These are phyloP conservation scores for Sinocyclocheilus rhinocerous DNA, from an alignment of 2,113 vertebrate genomes.

Conservation along the genomic window DNA sequence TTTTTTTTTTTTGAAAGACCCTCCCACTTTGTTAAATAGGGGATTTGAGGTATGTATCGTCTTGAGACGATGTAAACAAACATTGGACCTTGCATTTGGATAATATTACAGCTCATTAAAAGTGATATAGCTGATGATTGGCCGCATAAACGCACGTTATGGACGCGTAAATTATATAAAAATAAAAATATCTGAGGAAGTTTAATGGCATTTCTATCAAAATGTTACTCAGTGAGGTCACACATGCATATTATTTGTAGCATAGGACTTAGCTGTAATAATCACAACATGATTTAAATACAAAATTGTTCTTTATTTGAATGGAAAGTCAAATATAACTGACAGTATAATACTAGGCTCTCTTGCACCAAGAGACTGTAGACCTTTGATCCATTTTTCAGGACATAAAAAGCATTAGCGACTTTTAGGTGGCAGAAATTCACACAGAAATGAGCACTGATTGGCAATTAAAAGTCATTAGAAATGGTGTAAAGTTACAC, in stretches of 20 bases:
- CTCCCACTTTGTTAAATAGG: constrained; percentile 26
- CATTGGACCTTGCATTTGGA: not conserved
- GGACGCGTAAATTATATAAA: not conserved
- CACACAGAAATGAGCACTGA: constrained; percentile 48
- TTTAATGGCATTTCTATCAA: not conserved
- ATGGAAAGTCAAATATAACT: constrained; percentile 90
- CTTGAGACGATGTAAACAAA: constrained; percentile 9
- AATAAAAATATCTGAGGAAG: not conserved
- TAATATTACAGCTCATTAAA: not conserved
- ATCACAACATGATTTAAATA: constrained; percentile 61
- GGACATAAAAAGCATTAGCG: constrained; percentile 73
- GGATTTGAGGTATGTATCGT: constrained; percentile 6
- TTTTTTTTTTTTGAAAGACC: constrained; percentile 3
- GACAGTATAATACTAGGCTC: constrained; percentile 78
- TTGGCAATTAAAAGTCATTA: constrained; percentile 38
- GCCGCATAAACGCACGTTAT: not conserved
- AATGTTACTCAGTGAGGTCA: not conserved
- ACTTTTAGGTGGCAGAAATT: constrained; percentile 59
- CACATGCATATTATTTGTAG: not conserved
- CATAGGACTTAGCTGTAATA: not conserved
- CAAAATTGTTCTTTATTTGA: constrained; percentile 94
- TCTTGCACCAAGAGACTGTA: constrained; percentile 77
- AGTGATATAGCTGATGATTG: not conserved
- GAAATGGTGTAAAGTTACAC: constrained; percentile 32
- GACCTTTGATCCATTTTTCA: constrained; percentile 72